These are phyloP conservation scores for Sinonovacula constricta DNA, from an alignment of 1,140 invertebrate species.

Conservation along the genomic window DNA sequence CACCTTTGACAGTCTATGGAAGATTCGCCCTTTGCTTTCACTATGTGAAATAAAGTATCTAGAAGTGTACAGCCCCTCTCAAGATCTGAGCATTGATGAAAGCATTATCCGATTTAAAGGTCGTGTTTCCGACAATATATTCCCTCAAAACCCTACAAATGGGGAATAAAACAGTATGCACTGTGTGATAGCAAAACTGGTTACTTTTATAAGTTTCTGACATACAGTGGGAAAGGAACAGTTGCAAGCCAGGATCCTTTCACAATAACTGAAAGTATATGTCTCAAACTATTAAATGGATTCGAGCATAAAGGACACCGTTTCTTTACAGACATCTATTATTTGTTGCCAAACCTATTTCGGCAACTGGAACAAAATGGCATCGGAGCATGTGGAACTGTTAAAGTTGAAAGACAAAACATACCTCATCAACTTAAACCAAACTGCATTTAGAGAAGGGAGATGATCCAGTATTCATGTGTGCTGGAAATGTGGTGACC, in stretches of 20 bases:
- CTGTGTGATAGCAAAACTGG: not conserved
- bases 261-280: not conserved
- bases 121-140: too few relatives aligned
- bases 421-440: constrained; percentile 1
- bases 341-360: constrained; percentile 5
- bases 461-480: not conserved
- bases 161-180: not conserved
- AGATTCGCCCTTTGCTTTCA: too few relatives aligned
- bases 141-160: not conserved
- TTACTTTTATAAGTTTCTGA: not conserved
- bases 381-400: constrained; percentile 16
- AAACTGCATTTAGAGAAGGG: constrained; percentile 5
- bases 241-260: not conserved
- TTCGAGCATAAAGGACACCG: constrained; percentile 10
- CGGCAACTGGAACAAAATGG: not conserved
- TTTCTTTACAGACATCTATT: constrained; percentile 23
- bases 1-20: too few relatives aligned
- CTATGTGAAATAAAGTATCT: too few relatives aligned
- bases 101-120: too few relatives aligned
- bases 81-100: too few relatives aligned
- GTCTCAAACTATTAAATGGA: not conserved
- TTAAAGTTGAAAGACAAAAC: constrained; percentile 15
- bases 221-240: not conserved
- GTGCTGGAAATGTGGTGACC: not conserved
- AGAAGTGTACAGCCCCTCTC: too few relatives aligned